A percentile compares a stretch with the other conserved stretches of the same genome.
These are phyloP conservation scores for Cheirogaleus medius DNA, from an alignment of 2,113 vertebrate species.

Conservation along the genomic window DNA sequence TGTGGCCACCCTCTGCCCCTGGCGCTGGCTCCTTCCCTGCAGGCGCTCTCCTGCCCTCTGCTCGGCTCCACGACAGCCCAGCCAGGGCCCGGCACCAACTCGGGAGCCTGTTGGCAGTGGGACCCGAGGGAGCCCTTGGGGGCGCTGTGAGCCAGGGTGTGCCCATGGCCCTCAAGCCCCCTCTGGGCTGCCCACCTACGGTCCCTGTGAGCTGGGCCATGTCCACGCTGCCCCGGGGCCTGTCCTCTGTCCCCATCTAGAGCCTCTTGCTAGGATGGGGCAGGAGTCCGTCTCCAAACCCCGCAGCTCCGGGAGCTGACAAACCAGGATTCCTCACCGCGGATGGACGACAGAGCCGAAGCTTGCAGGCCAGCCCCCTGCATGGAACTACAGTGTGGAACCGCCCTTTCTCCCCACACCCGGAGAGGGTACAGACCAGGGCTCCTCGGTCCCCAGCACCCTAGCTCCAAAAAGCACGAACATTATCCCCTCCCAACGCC, in stretches of 20 bases:
- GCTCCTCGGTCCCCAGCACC: neutral
- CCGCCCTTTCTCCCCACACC: neutral
- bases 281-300: neutral
- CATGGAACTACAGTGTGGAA: neutral
- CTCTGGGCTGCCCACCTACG: neutral
- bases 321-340: neutral
- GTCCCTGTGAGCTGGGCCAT: neutral
- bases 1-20: neutral
- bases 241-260: neutral
- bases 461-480: neutral
- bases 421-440: neutral
- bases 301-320: neutral
- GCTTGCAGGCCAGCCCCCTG: neutral
- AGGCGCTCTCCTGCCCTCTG: neutral
- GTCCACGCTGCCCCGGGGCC: neutral
- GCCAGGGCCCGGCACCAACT: neutral
- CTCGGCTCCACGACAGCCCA: neutral
- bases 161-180: neutral
- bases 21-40: neutral
- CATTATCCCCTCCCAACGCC: neutral
- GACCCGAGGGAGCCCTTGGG: neutral
- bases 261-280: constrained; percentile 32
- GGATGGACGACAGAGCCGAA: neutral
- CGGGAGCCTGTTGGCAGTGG: neutral
- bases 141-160: neutral